These are phyloP conservation scores for Drosophila cardini DNA, from an alignment of 1,140 invertebrate species.

Conservation along the genomic window DNA sequence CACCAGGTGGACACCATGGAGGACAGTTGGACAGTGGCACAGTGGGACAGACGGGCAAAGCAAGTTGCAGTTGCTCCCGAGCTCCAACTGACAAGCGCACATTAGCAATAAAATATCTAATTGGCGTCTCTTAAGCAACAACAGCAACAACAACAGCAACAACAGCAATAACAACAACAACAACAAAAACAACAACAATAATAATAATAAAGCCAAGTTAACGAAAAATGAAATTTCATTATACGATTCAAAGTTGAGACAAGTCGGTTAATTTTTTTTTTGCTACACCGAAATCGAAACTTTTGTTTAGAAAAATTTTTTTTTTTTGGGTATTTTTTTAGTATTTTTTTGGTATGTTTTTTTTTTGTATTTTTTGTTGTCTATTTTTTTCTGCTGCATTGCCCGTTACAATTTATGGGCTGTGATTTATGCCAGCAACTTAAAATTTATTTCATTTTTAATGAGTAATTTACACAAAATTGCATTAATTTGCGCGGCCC, in stretches of 20 bases:
- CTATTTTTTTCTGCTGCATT: constrained; percentile 49
- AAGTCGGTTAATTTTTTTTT: neutral
- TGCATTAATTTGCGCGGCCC: constrained; percentile 78
- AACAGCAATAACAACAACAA: constrained; percentile 33
- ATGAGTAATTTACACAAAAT: constrained; percentile 84
- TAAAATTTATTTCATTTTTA: constrained; percentile 80
- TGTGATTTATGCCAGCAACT: constrained; percentile 75
- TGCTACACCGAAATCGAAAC: constrained; percentile 63
- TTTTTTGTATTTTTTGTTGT: constrained; percentile 43
- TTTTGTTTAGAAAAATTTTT: constrained; percentile 75
- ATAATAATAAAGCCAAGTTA: constrained; percentile 22
- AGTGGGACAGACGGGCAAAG: neutral
- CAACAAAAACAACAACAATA: constrained; percentile 19
- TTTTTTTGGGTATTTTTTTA: too few relatives aligned
- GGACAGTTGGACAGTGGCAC: too few relatives aligned
- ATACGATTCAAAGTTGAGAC: constrained; percentile 26
- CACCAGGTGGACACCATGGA: neutral
- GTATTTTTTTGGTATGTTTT: constrained; percentile 11
- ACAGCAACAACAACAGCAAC: constrained; percentile 19
- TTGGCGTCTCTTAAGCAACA: constrained; percentile 65
- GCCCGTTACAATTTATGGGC: constrained; percentile 72
- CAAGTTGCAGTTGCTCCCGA: constrained; percentile 44
- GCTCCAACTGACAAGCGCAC: constrained; percentile 69
- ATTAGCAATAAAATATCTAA: constrained; percentile 83
- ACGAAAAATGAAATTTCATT: constrained; percentile 73